Evolutionary conservation across 2,888 invertebrate species (phyloP).

Genomic region (Nebria salina): DNA sequence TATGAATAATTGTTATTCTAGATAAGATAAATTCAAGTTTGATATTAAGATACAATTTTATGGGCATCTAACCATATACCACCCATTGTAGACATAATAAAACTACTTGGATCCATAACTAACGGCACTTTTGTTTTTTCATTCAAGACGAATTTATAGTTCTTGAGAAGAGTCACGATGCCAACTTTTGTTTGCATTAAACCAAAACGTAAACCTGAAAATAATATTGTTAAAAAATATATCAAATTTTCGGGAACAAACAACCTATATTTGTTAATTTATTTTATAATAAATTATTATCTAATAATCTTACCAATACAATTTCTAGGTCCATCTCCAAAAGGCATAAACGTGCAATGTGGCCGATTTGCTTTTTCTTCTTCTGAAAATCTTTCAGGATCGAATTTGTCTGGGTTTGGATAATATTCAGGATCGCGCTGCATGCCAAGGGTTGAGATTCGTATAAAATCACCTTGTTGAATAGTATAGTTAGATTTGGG

Average conservation of each 20-base stretch:
- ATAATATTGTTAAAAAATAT: neutral
- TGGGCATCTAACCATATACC: slow-evolving; percentile 49
- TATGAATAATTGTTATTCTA: too few species aligned
- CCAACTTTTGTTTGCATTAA: slow-evolving; percentile 53
- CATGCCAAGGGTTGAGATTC: slow-evolving; percentile 37
- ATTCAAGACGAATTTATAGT: slow-evolving; percentile 51
- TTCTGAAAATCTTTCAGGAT: slow-evolving; percentile 41
- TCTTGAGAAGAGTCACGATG: slow-evolving; percentile 50
- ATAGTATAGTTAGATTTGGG: slow-evolving; percentile 34
- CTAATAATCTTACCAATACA: slow-evolving; percentile 23
- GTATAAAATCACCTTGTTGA: slow-evolving; percentile 31
- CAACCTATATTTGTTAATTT: too few species aligned
- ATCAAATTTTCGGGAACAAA: too few species aligned
- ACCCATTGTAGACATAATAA: slow-evolving; percentile 46
- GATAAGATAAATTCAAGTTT: too few species aligned
- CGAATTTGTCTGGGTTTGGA: slow-evolving; percentile 45
- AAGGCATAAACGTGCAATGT: slow-evolving; percentile 13
- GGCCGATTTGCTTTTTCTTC: slow-evolving; percentile 19
- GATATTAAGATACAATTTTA: slow-evolving; percentile 13
- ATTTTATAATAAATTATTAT: too few species aligned
- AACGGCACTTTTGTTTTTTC: slow-evolving; percentile 51
- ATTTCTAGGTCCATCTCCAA: slow-evolving; percentile 33
- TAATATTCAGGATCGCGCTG: slow-evolving; percentile 42
- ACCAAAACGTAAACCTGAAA: slow-evolving; percentile 53
- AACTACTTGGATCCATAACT: slow-evolving; percentile 41